These are phyloP conservation scores for Aricia agestis DNA, from an alignment of 1,140 invertebrate genomes.

Conservation along the genomic window DNA sequence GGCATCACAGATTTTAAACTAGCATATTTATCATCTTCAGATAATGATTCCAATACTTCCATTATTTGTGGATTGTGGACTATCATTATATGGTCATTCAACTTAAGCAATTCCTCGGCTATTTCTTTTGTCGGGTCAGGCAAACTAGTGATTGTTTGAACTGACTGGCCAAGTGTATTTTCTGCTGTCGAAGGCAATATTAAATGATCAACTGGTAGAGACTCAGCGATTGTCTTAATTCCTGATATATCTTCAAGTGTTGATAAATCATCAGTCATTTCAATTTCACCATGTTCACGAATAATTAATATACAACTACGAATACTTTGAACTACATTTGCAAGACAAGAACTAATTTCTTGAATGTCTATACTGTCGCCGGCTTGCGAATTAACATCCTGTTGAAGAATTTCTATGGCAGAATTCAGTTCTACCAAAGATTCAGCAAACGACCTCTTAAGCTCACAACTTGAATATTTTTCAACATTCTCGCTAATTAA, in stretches of 20 bases:
- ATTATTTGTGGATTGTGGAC: constrained; percentile 55
- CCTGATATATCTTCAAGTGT: constrained; percentile 78
- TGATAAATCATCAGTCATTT: constrained; percentile 67
- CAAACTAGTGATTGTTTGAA: constrained; percentile 21
- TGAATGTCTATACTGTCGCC: constrained; percentile 43
- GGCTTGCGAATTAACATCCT: constrained; percentile 65
- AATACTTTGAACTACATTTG: constrained; percentile 73
- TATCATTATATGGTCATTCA: constrained; percentile 51
- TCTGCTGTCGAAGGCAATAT: constrained; percentile 38
- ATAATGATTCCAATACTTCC: constrained; percentile 51
- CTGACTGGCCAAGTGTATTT: constrained; percentile 34
- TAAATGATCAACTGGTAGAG: constrained; percentile 43
- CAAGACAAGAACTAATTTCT: constrained; percentile 56
- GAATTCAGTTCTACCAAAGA: constrained; percentile 73
- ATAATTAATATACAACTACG: constrained; percentile 76
- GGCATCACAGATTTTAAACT: constrained; percentile 51
- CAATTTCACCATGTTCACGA: constrained; percentile 64
- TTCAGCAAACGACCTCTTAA: constrained; percentile 69
- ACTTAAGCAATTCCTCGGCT: constrained; percentile 40
- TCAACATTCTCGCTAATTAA: constrained; percentile 54
- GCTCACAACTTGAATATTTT: constrained; percentile 58
- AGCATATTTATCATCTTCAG: constrained; percentile 48
- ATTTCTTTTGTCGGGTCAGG: constrained; percentile 26
- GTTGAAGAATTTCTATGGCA: constrained; percentile 70
- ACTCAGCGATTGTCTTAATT: constrained; percentile 75